These are phyloP conservation scores for Trilocha varians DNA, from an alignment of 2,888 invertebrate genomes.

Conservation along the genomic window DNA sequence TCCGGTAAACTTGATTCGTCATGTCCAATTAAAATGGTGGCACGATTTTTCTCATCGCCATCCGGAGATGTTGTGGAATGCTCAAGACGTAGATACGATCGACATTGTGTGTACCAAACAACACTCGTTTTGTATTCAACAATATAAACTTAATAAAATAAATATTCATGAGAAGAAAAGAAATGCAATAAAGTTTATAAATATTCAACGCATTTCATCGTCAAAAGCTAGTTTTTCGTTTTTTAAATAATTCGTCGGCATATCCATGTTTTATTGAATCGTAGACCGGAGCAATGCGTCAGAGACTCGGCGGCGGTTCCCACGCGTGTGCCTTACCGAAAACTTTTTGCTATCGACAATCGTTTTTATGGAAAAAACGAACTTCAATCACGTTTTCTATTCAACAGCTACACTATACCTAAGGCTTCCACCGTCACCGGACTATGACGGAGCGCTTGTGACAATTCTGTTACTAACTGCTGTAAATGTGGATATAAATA, in stretches of 20 bases:
- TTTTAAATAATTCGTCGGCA: neutral
- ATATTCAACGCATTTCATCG: too few species aligned
- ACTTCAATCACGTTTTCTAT: conserved; percentile 65
- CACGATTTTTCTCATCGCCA: conserved; percentile 47
- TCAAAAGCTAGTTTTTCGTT: neutral
- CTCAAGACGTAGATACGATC: neutral
- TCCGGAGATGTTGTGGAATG: conserved; percentile 5
- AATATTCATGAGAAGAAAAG: too few species aligned
- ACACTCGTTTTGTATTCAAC: too few species aligned
- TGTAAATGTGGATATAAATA: too few species aligned
- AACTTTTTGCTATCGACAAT: conserved; percentile 51
- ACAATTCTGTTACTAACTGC: conserved; percentile 12
- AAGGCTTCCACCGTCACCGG: conserved; percentile 23
- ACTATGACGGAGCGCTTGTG: conserved; percentile 20
- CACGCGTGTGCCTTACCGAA: conserved; percentile 69
- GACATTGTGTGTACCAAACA: neutral
- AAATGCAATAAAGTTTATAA: too few species aligned
- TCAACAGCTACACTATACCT: conserved; percentile 27
- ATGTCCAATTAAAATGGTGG: conserved; percentile 58
- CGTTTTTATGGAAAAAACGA: conserved; percentile 55
- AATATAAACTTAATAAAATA: too few species aligned
- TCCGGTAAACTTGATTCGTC: conserved; percentile 59
- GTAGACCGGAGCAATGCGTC: conserved; percentile 10
- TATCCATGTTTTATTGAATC: conserved; percentile 23
- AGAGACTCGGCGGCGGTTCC: conserved; percentile 36